phyloP scores from a whole-genome alignment of 2,797 vertebrate species.

The Anas georgica region DNA sequence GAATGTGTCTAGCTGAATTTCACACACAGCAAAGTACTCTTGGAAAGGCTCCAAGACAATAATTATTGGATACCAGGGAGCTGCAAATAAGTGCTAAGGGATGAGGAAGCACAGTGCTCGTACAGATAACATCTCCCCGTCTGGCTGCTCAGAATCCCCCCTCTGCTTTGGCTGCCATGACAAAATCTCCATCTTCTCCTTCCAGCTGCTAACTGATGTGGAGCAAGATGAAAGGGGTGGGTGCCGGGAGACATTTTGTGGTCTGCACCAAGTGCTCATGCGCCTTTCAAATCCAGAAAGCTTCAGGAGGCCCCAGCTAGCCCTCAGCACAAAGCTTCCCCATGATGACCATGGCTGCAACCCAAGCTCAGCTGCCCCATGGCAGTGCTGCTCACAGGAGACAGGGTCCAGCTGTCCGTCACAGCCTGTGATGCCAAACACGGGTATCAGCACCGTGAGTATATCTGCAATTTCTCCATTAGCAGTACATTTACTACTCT shows the following conservation, averaged over 20 bases:
- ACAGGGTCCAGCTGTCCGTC: not conserved
- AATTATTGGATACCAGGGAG: slow-evolving; percentile 31
- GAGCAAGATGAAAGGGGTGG: not conserved
- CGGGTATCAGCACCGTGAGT: not conserved
- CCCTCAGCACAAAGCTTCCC: not conserved
- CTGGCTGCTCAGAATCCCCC: not conserved
- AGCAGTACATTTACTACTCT: not conserved
- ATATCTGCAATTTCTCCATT: not conserved
- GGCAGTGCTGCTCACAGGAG: not conserved
- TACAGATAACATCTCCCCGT: not conserved
- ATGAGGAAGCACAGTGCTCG: slow-evolving; percentile 2
- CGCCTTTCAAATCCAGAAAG: not conserved
- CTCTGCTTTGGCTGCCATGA: not conserved
- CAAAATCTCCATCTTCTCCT: slow-evolving; percentile 5
- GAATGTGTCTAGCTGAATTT: slow-evolving; percentile 49
- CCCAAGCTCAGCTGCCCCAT: accelerated
- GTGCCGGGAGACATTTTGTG: not conserved
- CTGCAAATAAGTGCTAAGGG: slow-evolving; percentile 56
- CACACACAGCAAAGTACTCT: slow-evolving; percentile 18
- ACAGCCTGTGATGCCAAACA: not conserved
- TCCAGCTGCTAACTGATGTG: accelerated
- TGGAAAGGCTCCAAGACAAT: slow-evolving; percentile 25
- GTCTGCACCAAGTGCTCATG: not conserved
- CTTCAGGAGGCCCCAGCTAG: not conserved
- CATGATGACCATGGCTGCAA: not conserved